Base-by-base conservation (phyloP, 1,140 invertebrate genomes). In the Muscidifurax raptorellus region DNA sequence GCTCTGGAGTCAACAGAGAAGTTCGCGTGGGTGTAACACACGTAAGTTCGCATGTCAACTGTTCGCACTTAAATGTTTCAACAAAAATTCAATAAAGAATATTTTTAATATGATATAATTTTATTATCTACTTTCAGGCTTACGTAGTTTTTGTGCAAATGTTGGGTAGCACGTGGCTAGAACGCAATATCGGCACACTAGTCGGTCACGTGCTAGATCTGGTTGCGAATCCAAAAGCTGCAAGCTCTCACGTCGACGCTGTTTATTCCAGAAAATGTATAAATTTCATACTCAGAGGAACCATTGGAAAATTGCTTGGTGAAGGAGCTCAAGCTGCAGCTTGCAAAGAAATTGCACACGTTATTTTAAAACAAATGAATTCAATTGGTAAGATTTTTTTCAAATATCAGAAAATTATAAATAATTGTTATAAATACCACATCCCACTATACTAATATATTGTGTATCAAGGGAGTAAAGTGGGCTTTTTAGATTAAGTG, bases 181-280 rank as follows among this genome's bases (percentile, higher is more conserved):
- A 99, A 93, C 95, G 97, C 47, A 98, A 99, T 90, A 94, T 99
- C 87, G 95, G 95, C 71, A 94, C 95, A 0, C 96, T 99, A 87
- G 92, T 99, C 15, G 95, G 95, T 22, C 99, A 99, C 91, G 95
- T 99, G 6, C 92, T 99, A 47, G 98, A 99, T 88, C 92, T 99
- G 82, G 98, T 98, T 0, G 96, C 97, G 0, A 98, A 97, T 94
- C 98, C 98, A 0, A 98, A 98, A 93, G 97, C 98, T 18, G 97
- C 98, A 0, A 97, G 97, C 15, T 98, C 98, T 0, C 98, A 99
- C 90, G 97, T 99, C 9, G 99, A 99, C 93, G 98, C 98, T 44
- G 98, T 99, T 5, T 99, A 99, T 92, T 99, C 98, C 0, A 94
- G 99, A 86, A 99, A 99, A 93, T 99, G 99, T 91, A 97, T 99